Evolutionary conservation across 1,140 invertebrate genomes (phyloP), one percentile per base, ranked within the genome.

Genomic region (Mactra quadrangularis): DNA sequence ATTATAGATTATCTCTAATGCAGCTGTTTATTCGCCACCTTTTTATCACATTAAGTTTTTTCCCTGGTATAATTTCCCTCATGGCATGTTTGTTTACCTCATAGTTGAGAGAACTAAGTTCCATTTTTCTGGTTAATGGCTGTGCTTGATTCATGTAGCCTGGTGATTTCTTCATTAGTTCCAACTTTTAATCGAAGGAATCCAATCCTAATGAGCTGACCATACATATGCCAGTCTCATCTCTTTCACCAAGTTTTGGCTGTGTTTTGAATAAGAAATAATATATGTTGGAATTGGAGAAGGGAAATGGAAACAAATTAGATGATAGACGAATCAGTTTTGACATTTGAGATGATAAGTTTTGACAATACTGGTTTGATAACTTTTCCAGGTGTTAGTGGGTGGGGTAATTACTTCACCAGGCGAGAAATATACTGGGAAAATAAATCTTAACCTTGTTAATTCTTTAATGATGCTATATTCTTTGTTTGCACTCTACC

Each of bases 311-410:
- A 55, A 38, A 55, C 74, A 76, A 76, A 76, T 76, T 76, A 64
- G 74, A 76, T 76, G 55, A 62, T n/a, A 76, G 76, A 78, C 27
- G 72, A 47, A 53, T 68, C 47, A 66, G 64, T 78, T 78, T 78
- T 78, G 76, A 78, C 76, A 78, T 59, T 68, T 55, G 45, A 77
- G 76, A 78, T 78, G 76, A 78, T 78, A 66, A 78, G 60, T 78
- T 78, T 78, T 78, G 76, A 78, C 76, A 78, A 78, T 41, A n/a
- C 52, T 66, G 47, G 29, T 35, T 68, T 68, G 60, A 78, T 78
- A 22, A 29, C 41, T 66, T 66, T 35, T 45, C 60, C 76, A 78
- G 76, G 60, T 78, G 76, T 31, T 31, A 57, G 60, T 41, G 64
- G 60, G 57, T 77, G 60, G 57, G 50, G 76, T 55, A 78, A 78